phyloP scores from a whole-genome alignment of 2,888 invertebrate species.

The Hydroisotoma schaefferi region DNA sequence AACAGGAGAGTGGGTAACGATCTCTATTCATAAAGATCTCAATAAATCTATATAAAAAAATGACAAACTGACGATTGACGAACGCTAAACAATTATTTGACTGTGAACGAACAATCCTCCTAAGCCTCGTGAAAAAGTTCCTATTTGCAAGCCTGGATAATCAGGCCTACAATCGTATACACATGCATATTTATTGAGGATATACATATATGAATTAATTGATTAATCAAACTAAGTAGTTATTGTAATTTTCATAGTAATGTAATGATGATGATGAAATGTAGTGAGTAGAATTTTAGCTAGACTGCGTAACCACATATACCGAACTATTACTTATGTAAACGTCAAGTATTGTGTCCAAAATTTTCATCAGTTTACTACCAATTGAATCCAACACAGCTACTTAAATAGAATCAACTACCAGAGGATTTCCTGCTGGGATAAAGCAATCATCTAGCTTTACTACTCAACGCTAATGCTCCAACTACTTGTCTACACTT shows the following conservation, averaged over 20 bases:
- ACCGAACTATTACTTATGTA: slow-evolving; percentile 36
- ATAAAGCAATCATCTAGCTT: slow-evolving; percentile 20
- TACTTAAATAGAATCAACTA: slow-evolving; percentile 9
- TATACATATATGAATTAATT: slow-evolving; percentile 33
- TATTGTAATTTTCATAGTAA: slow-evolving; percentile 47
- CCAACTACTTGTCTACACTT: background rate
- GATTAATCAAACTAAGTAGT: slow-evolving; percentile 40
- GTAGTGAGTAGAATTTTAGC: slow-evolving; percentile 15
- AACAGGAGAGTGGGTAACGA: too few relatives aligned
- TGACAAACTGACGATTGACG: slow-evolving; percentile 13
- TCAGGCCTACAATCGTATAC: slow-evolving; percentile 47
- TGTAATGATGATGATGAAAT: slow-evolving; percentile 32
- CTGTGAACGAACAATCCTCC: slow-evolving; percentile 42
- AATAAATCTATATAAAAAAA: slow-evolving; percentile 3
- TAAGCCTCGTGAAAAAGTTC: slow-evolving; percentile 46
- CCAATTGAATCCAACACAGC: slow-evolving; percentile 13
- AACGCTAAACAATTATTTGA: slow-evolving; percentile 3
- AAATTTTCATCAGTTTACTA: slow-evolving; percentile 38
- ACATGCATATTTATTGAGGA: slow-evolving; percentile 47
- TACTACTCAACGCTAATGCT: slow-evolving; percentile 10
- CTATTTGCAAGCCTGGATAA: slow-evolving; percentile 46
- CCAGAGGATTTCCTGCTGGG: slow-evolving; percentile 6
- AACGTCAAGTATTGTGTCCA: slow-evolving; percentile 43
- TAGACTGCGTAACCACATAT: slow-evolving; percentile 24
- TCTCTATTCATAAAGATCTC: too few relatives aligned